Base-by-base conservation (phyloP, 2,888 invertebrate genomes). In the Pyrgus malvae region DNA sequence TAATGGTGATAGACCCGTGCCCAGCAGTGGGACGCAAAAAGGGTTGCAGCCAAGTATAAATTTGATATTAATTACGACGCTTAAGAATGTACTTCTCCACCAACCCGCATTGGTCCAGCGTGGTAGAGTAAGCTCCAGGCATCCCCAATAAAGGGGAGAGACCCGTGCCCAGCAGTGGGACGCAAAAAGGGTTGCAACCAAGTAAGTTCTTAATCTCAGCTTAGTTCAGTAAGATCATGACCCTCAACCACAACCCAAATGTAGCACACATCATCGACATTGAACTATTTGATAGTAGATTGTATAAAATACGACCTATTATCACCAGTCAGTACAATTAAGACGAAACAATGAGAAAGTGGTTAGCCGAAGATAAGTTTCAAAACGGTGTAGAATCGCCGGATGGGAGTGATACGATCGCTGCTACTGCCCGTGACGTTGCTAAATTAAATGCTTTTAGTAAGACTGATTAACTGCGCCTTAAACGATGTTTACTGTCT, bases 281-380 rank as follows among this genome's bases (percentile, higher is more conserved):
- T 82, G 80, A 80, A 76, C 74, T 9, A 19, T 21, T 41, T 49
- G 40, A 41, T 49, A 31, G 37, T 29, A 33, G 49, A 41, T 49
- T 16, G 49, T 33, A 31, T 49, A 74, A 61, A 72, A 74, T 67
- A 55, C 59, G 41, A 59, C 60, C 62, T 48, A 56, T 65, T 68
- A 64, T 59, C 64, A 64, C 62, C 63, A 69, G 67, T 63, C 70
- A 70, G 72, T 73, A 83, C 50, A 50, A 86, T 86, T 83, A 83
- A 85, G 67, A 73, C 74, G 70, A 81, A 83, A 88, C 87, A 88
- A 87, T 87, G 82, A 85, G 87, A 88, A 88, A 88, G 87, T 72
- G 71, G 72, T 75, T 63, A 61, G 23, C 41, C 42, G 50, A 33
- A 40, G 56, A 76, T 68, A 56, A 56, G 68, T 86, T 87, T 80